Evolutionary conservation across 2,113 vertebrate species (phyloP), one percentile per base, ranked within the genome.

Genomic region (Sarotherodon lohbergeri): DNA sequence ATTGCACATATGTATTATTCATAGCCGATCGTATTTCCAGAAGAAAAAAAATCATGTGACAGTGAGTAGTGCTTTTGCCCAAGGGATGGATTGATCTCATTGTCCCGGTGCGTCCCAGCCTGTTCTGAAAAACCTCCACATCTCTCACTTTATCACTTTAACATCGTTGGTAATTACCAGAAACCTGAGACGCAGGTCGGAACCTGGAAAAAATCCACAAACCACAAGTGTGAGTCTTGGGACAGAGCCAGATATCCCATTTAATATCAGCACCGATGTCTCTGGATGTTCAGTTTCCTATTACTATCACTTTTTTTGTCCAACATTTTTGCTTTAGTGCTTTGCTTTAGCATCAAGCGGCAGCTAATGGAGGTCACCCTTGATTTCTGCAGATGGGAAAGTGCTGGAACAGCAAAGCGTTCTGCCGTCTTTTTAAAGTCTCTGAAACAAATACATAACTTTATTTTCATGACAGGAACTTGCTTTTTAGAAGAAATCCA

Each of bases 161-260:
- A 54, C 46, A 22, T 85, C 73, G 59, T 22, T 79, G 68, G 80
- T 86, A 89, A 89, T 91, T 86, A 89, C 76, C n/a, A 6, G 83
- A 90, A 86, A 86, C 81, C 54, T 17, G 81, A 86, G 80, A 86
- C 61, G 79, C 39, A 71, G 91, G 83, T 56, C 56, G 16, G 55
- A 66, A 57, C 76, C 87, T 90, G 80, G 82, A 86, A 81, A 90
- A 81, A 61, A 41, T 82, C 83, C 85, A 91, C 66, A 82, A 54
- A 84, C 83, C 57, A 9, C 86, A 11, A 86, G 88, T 80, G 79
- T 90, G 61, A 89, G 57, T 43, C 34, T 55, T 92, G 90, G 85
- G 76, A 56, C 29, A 1, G 22, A 84, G 87, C 89, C 90, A 90
- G 81, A 29, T 14, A 50, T 85, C 82, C 87, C 90, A 92, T 93